Base-by-base conservation (phyloP, 2,113 vertebrate species). In the Apaloderma vittatum region DNA sequence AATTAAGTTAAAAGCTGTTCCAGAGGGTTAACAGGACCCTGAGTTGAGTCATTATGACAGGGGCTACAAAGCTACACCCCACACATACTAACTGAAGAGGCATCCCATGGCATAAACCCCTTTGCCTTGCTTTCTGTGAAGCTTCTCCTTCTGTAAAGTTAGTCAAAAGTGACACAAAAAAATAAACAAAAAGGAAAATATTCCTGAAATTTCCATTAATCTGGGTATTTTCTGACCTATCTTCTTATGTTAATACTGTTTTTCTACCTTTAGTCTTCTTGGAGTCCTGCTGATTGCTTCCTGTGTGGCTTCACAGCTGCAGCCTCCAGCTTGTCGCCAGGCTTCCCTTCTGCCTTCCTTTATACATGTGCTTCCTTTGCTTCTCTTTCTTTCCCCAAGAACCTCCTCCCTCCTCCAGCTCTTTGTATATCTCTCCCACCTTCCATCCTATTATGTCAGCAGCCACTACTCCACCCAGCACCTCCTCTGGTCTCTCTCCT, bases 191-290 rank as follows among this genome's bases (percentile, higher is more conserved):
- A 37, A 10, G 8, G 86, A 68, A 79, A 83, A 21, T 13, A 51
- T 13, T 88, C 10, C 46, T 30, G 34, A 80, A 63, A 86, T 65
- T 78, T 91, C 23, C 52, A 75, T 72, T 57, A 61, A 23, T 48
- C 30, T 88, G 51, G 32, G 45, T 71, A 63, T 72, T 86, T 95
- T 96, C 62, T 80, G 51, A 63, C 43, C 54, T 81, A 15, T 86
- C 10, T 8, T 86, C 8, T 36, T 61, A 80, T 40, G 9, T 61
- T 86, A 90, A 75, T 57, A 23, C 4, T 88, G 37, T 52, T 93
- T 14, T 68, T 97, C 88, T 97, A 94, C 94, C 95, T 93, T 80
- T 91, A 61, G 36, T 96, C 59, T 88, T 68, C 88, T 93, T 95
- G 72, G 81, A 86, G 29, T 92, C 62, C 34, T 0, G 11, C 19